These are phyloP conservation scores for Morpho achilles DNA, from an alignment of 2,888 invertebrate species.

Conservation along the genomic window DNA sequence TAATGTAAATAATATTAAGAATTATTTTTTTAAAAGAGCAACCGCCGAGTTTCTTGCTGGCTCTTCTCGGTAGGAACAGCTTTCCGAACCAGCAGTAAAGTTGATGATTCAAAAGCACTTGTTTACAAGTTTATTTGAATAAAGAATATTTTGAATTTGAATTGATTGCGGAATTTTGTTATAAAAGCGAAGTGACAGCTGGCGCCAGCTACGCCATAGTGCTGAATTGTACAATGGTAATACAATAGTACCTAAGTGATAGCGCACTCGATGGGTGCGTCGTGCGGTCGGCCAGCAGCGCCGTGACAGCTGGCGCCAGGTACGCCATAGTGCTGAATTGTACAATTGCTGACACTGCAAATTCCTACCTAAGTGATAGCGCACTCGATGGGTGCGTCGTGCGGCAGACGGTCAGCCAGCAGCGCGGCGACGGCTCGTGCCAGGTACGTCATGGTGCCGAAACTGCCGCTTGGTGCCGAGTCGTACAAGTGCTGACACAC, in stretches of 20 bases:
- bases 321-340: constrained; percentile 99
- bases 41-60: too few relatives aligned
- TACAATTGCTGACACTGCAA: constrained; percentile 93
- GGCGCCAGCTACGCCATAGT: too few relatives aligned
- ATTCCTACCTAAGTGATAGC: constrained; percentile 79
- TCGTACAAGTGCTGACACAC: constrained; percentile 99
- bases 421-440: constrained; percentile 89
- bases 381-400: constrained; percentile 89
- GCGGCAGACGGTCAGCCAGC: constrained; percentile 84
- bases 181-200: constrained; percentile 82
- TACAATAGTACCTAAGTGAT: constrained; percentile 85
- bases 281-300: constrained; percentile 90
- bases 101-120: too few relatives aligned
- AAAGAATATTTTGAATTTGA: too few relatives aligned
- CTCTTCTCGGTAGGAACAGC: too few relatives aligned
- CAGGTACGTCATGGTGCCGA: constrained; percentile 98
- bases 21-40: too few relatives aligned
- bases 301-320: constrained; percentile 90
- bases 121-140: too few relatives aligned
- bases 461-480: constrained; percentile 98
- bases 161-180: too few relatives aligned
- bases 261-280: constrained; percentile 81
- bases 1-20: too few relatives aligned
- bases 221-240: too few relatives aligned
- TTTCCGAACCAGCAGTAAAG: too few relatives aligned